Evolutionary conservation across 2,888 invertebrate genomes (phyloP).

Genomic region (Drosophila kuntzei): DNA sequence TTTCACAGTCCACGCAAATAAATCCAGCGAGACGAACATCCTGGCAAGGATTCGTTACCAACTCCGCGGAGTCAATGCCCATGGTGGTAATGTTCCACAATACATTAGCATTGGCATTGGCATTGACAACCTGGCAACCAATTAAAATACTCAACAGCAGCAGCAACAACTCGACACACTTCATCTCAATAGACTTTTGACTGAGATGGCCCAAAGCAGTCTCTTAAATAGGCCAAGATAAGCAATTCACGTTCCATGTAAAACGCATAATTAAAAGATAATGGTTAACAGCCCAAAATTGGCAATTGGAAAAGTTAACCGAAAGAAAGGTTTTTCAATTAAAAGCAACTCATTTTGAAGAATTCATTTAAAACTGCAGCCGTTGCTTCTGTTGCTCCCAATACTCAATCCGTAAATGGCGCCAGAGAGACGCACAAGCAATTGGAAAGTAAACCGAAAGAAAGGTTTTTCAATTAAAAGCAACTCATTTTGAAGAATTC

Average conservation of each 20-base stretch:
- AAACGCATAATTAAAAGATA: conserved; percentile 55
- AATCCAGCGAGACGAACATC: conserved; percentile 69
- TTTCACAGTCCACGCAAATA: conserved; percentile 71
- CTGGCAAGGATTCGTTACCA: conserved; percentile 70
- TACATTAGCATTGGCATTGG: too few species aligned
- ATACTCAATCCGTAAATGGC: too few species aligned
- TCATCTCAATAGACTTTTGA: conserved; percentile 56
- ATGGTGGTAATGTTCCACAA: conserved; percentile 11
- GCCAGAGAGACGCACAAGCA: too few species aligned
- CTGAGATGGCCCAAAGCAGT: neutral
- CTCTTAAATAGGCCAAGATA: conserved; percentile 53
- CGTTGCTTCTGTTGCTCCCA: too few species aligned
- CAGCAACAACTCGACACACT: conserved; percentile 21
- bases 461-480: neutral
- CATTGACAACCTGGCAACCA: conserved; percentile 11
- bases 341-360: neutral
- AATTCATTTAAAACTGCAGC: too few species aligned
- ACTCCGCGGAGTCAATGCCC: conserved; percentile 41
- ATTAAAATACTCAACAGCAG: conserved; percentile 20
- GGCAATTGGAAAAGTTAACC: neutral
- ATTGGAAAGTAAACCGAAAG: neutral
- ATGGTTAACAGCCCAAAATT: conserved; percentile 2
- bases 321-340: neutral
- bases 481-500: neutral
- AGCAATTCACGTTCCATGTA: conserved; percentile 19